These are phyloP conservation scores for Darwinula stevensoni DNA, from an alignment of 2,888 invertebrate species.

Conservation along the genomic window DNA sequence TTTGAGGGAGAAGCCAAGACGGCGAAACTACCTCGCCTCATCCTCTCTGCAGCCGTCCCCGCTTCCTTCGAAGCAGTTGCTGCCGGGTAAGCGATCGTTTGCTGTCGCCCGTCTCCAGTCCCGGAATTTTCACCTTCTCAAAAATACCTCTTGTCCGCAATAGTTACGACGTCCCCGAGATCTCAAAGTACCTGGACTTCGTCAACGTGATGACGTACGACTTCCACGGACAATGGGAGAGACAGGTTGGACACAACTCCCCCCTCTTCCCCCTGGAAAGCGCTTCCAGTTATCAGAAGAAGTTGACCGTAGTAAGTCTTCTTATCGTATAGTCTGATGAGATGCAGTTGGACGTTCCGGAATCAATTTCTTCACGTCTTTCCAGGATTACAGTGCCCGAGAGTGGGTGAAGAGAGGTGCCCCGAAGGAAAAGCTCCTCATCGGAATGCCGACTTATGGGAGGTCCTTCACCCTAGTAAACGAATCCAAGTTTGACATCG, in stretches of 20 bases:
- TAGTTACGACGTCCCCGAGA: conserved; percentile 64
- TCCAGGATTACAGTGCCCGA: conserved; percentile 55
- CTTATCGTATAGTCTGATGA: no score
- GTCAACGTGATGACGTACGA: conserved; percentile 88
- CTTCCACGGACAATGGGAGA: conserved; percentile 82
- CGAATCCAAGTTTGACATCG: conserved; percentile 62
- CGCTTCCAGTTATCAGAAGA: conserved; percentile 68
- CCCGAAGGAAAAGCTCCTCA: conserved; percentile 71
- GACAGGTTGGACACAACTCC: conserved; percentile 72
- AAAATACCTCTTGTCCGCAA: no score
- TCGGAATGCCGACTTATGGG: conserved; percentile 83
- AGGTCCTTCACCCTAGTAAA: conserved; percentile 65
- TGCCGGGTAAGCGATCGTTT: conserved; percentile 29
- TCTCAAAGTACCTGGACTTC: conserved; percentile 71
- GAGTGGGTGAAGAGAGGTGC: conserved; percentile 83
- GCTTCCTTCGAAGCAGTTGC: conserved; percentile 78
- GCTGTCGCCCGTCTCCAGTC: not conserved
- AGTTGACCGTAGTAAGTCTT: conserved; percentile 49
- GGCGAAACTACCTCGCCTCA: conserved; percentile 41
- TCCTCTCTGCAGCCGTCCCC: conserved; percentile 65
- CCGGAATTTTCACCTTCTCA: no score
- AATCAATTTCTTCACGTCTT: conserved; percentile 7
- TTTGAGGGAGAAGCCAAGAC: conserved; percentile 76
- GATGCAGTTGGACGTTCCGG: not conserved
- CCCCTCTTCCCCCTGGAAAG: conserved; percentile 64